phyloP scores from a whole-genome alignment of 2,888 invertebrate genomes.

The Nymphalis urticae region DNA sequence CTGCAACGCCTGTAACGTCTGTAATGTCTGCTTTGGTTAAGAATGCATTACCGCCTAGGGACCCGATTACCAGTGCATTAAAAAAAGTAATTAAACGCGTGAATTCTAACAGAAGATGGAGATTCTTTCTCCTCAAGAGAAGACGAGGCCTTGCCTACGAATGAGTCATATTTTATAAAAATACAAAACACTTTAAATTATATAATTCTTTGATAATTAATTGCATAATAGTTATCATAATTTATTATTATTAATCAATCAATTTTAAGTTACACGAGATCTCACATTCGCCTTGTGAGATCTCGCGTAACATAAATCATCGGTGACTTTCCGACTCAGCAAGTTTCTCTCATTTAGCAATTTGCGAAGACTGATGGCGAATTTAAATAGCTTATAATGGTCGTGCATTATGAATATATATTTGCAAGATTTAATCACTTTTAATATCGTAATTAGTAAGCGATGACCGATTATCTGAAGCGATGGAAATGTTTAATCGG shows the following conservation, averaged over 20 bases:
- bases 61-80: too few species aligned
- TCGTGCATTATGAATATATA: neutral
- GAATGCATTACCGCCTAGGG: too few species aligned
- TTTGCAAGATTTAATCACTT: neutral
- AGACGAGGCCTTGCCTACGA: too few species aligned
- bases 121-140: too few species aligned
- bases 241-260: neutral
- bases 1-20: too few species aligned
- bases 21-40: too few species aligned
- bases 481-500: too few species aligned
- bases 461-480: too few species aligned
- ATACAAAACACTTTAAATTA: neutral
- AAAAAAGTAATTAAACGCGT: too few species aligned
- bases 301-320: neutral
- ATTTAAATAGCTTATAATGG: slow-evolving; percentile 1
- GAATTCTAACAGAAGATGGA: too few species aligned
- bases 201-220: neutral
- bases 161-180: neutral
- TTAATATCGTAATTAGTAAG: too few species aligned
- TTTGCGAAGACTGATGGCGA: neutral
- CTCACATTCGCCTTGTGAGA: too few species aligned
- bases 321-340: neutral
- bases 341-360: neutral
- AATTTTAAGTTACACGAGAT: neutral
- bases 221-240: neutral